Base-by-base conservation (phyloP, 2,888 invertebrate genomes). In the Hydrotaea diabolus region DNA sequence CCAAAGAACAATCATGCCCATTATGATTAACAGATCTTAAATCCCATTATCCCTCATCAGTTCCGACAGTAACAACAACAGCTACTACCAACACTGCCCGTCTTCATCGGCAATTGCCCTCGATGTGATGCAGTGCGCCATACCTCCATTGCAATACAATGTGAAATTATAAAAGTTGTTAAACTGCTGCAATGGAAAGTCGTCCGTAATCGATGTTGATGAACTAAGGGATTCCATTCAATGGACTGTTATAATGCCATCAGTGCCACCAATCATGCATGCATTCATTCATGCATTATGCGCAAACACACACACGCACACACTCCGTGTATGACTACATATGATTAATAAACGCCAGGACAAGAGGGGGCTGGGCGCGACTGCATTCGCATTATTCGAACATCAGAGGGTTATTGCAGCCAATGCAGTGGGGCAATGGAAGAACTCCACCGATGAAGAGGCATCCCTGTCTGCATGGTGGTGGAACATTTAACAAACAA, bases 161-260 rank as follows among this genome's bases (percentile, higher is more conserved):
- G 26, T 26, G 46, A 31, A 36, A 7, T 21, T 15, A 64, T 72
- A n/a, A n/a, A n/a, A n/a, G n/a, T 66, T 71, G 74, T 75, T 75
- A 62, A 71, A 75, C 78, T 55, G 26, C 62, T 62, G 31, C 59
- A 2, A 31, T 31, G 31, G 19, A 76, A 71, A 78, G 76, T 79
- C 75, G 43, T 62, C 53, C 75, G 76, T 71, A 55, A 82, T 46
- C 46, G 31, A 62, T 49, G 64, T 82, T 79, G 79, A 75, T 75
- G 78, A 76, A 79, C n/a, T 49, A 15, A 49, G 43, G 43, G n/a
- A 49, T 75, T 31, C 36, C 11, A 39, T 39, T 79, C 82, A 79
- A 79, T 76, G 83, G 76, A 66, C 31, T 79, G 76, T 76, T 79
- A 76, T 75, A 79, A 79, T 66, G 79, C 19, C 53, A 66, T 23